Evolutionary conservation across 2,113 vertebrate genomes (phyloP), one percentile per base, ranked within the genome.

Genomic region (Seriola rivoliana): DNA sequence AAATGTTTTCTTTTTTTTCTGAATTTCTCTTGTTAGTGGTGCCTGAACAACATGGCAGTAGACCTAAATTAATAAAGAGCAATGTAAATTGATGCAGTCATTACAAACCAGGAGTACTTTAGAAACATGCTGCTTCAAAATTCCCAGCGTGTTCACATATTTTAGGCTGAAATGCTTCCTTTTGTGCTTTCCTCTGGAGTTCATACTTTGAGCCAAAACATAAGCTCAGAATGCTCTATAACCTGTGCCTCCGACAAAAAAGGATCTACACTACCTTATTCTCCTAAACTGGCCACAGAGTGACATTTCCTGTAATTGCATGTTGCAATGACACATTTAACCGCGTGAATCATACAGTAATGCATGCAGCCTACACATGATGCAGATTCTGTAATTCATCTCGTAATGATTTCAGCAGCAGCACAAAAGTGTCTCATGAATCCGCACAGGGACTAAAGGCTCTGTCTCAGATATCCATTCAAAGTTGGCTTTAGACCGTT

Each of bases 41-140:
- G 66, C 62, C 66, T 76, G 71, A 80, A 78, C 54, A 67, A 52
- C 52, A 25, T 25, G 23, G 66, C 64, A 1, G 46, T n/a, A 16
- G 75, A 54, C 36, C 71, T 71, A 77, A 81, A 91, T 85, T 65
- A 86, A 91, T 91, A 85, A 87, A 90, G 77, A 85, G 80, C 64
- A 16, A 52, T 60, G 52, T 73, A 78, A 85, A 88, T 81, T 74
- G 34, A 32, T 71, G 50, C 57, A 72, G 55, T 81, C 36, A 76
- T 89, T 85, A 87, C 65, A 74, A 46, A 60, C 54, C 50, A 44
- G 48, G 32, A 74, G 57, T 25, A 23, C 36, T 78, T 71, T 19
- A 50, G 16, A 68, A 67, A 59, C 36, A 23, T 34, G 25, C 0
- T 60, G 14, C 16, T 63, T 78, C 6, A 58, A 71, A 54, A 38